phyloP scores from a whole-genome alignment of 1,140 invertebrate species.

The Onthophagus taurus region DNA sequence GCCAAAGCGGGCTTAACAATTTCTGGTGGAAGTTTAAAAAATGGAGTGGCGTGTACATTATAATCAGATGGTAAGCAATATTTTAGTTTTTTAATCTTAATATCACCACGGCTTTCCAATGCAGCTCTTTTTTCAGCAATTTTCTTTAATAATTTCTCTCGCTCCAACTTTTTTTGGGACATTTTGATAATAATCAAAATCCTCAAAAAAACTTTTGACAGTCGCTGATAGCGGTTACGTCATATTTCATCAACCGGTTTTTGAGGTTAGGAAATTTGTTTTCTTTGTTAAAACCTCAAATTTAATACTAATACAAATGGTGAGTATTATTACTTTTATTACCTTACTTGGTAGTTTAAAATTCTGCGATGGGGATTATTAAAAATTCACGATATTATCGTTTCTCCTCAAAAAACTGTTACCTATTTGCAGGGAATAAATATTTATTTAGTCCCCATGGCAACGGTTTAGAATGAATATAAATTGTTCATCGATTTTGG shows the following conservation, averaged over 20 bases:
- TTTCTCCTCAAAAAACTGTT: not conserved
- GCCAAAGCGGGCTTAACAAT: slow-evolving; percentile 37
- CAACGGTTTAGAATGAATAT: not conserved
- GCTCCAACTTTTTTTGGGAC: slow-evolving; percentile 20
- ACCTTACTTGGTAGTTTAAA: too few species aligned
- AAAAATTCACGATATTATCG: not conserved
- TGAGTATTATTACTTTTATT: not conserved
- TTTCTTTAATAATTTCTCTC: slow-evolving; percentile 28
- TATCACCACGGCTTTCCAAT: slow-evolving; percentile 30
- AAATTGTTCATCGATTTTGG: not conserved
- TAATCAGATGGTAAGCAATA: slow-evolving; percentile 43
- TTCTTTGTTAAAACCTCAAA: not conserved
- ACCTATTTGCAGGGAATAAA: not conserved
- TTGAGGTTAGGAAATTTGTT: slow-evolving; percentile 1
- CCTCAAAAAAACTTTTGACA: slow-evolving; percentile 7
- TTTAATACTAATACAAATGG: not conserved
- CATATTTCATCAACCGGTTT: not conserved
- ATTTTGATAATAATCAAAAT: not conserved
- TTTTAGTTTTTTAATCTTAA: slow-evolving; percentile 39
- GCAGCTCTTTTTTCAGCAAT: slow-evolving; percentile 30
- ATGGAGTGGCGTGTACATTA: slow-evolving; percentile 39
- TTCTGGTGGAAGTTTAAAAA: slow-evolving; percentile 45
- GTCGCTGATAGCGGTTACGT: not conserved
- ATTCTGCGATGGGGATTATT: too few species aligned
- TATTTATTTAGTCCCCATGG: not conserved